Base-by-base conservation (phyloP, 2,888 invertebrate genomes). In the Pristionchus japonicus region DNA sequence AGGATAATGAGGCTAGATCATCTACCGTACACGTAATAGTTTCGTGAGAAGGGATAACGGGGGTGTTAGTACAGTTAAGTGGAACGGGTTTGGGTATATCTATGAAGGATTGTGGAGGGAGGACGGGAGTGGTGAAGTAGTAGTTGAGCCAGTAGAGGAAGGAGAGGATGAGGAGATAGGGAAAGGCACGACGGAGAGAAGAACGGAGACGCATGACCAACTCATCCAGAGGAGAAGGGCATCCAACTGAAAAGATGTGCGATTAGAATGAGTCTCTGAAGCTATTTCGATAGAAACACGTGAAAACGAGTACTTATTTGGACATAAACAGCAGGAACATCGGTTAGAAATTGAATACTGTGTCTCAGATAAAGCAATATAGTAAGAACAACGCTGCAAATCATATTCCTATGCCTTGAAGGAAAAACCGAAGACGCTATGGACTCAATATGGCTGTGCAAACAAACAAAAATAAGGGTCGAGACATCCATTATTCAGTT, bases 1-100 rank as follows among this genome's bases (percentile, higher is more conserved):
- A 92, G 57, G 86, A 88, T 90, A 92, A 88, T n/a, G 89, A 84
- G 61, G 88, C 88, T 27, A 90, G 89, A 11, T 87, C 85, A 74
- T 91, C 91, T 4, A 89, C 88, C 17, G 87, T 82, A 67, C 87
- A 87, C 15, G 49, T n/a, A 34, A 86, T 57, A 34, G 64, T 85
- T 40, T 64, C 40, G 47, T 85, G 37, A 34, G 43, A 23, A n/a
- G 43, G 40, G 34, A 31, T 37, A 27, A 40, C 85, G 34, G 37
- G 31, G 20, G 40, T n/a, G 86, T n/a, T 49, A 52, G 43, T 52
- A 49, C 61, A 34, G 47, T 37, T 47, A 52, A 31, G 27, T 37
- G 34, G 37, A 49, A 47, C 13, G 86, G n/a, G 34, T 34, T n/a
- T n/a, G 34, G 70, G 3, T 74, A 74, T n/a, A 74, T 70, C 70